These are phyloP conservation scores for Habroteleia sp. DNA, from an alignment of 2,888 invertebrate species.

Conservation along the genomic window DNA sequence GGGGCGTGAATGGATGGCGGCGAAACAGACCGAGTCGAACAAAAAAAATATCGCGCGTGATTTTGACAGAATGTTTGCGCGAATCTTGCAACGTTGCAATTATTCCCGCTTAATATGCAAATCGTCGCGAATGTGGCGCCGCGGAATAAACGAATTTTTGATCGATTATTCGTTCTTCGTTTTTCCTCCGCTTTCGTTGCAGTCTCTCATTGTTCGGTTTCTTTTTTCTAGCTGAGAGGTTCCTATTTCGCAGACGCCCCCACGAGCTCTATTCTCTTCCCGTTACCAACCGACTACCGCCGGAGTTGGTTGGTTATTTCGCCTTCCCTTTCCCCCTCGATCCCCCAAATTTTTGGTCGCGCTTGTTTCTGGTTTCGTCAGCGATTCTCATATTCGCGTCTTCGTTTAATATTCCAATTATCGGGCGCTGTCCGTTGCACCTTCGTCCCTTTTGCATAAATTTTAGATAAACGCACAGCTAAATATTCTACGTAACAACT, in stretches of 20 bases:
- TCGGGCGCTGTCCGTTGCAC: no score
- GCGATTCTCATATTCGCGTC: conserved; percentile 9
- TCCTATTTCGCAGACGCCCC: conserved; percentile 59
- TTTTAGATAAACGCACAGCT: background rate
- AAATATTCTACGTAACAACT: no score
- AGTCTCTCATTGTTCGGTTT: conserved; percentile 59
- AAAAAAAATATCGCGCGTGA: background rate
- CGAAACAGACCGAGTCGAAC: no score
- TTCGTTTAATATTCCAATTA: conserved; percentile 7
- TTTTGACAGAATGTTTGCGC: conserved; percentile 8
- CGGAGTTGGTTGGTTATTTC: conserved; percentile 23
- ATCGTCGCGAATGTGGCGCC: conserved; percentile 25
- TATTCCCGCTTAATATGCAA: conserved; percentile 43
- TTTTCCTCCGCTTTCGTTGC: conserved; percentile 40
- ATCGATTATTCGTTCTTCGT: conserved; percentile 49
- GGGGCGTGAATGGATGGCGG: no score
- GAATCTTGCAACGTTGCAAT: conserved; percentile 37
- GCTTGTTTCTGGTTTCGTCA: conserved; percentile 4
- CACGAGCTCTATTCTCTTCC: conserved; percentile 52
- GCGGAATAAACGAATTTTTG: conserved; percentile 55
- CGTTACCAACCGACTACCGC: conserved; percentile 50
- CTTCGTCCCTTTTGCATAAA: no score
- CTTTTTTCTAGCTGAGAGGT: conserved; percentile 58
- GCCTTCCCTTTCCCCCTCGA: background rate
- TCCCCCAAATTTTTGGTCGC: no score